Base-by-base conservation (phyloP, 2,113 vertebrate genomes). In the Equus quagga region DNA sequence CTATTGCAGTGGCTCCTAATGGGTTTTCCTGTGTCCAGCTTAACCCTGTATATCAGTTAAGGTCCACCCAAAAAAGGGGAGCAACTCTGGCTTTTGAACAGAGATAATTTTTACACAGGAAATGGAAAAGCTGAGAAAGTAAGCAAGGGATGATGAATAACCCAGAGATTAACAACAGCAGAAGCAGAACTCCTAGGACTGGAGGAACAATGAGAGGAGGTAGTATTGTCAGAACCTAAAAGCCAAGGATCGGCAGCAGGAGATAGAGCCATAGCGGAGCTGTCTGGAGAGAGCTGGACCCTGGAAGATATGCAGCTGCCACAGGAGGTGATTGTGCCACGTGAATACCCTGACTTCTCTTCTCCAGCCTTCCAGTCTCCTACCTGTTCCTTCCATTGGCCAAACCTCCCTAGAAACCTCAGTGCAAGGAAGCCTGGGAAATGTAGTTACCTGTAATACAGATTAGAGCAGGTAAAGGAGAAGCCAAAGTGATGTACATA, bases 211-310 rank as follows among this genome's bases (percentile, higher is more conserved):
- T n/a, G 19, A 44, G 36, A 46, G n/a, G 51, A 49, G 51, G 72
- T 26, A 17, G 28, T 46, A 8, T 6, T 58, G 31, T 28, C 41
- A 28, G 31, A 60, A 13, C 23, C 2, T 3, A 26, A 49, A 86
- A 36, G 3, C 31, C 73, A 69, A 26, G 73, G 15, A 12, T 78
- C 8, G 14, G 26, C 21, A 41, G 49, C 28, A 36, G 21, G 21
- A 26, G 13, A 67, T 0, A 4, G n/a, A 49, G 12, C 36, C 67
- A 3, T 18, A 7, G 69, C 1, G 49, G n/a, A n/a, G 12, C 23
- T 31, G 13, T 17, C 12, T 12, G 33, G 41, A 36, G 41, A 60
- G 41, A 49, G 26, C 0, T 13, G 51, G 33, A 72, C 8, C 2
- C 51, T 8, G 17, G 7, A 60, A n/a, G 28, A 46, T 13, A 8